Conservation (phyloP, 92 coral and sea anemone genomes). For the Epizoanthus scotinus region DNA sequence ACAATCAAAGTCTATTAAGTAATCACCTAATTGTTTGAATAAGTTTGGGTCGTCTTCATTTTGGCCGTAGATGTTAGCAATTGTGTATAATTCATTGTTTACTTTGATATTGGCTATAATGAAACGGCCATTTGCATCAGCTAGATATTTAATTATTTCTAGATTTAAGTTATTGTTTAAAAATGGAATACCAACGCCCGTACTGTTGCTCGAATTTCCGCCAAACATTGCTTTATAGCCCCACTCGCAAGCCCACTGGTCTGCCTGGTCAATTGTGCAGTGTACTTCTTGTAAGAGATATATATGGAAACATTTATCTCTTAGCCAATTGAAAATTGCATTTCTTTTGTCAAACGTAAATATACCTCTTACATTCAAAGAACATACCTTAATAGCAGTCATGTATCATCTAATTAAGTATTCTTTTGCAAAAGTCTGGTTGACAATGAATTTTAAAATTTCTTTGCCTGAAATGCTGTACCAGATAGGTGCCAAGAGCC, state of each 20-base stretch:
- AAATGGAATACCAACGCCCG: slow-evolving; percentile 34
- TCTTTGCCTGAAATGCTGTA: neutral
- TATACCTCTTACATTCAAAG: slow-evolving; percentile 10
- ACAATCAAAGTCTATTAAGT: slow-evolving; percentile 5
- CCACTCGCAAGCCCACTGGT: slow-evolving; percentile 41
- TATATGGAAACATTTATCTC: slow-evolving; percentile 2
- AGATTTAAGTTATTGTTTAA: slow-evolving; percentile 23
- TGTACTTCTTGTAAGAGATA: slow-evolving; percentile 32
- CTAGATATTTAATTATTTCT: slow-evolving; percentile 16
- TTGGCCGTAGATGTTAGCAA: slow-evolving; percentile 28
- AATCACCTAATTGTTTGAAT: slow-evolving; percentile 8
- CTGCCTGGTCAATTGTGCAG: slow-evolving; percentile 22
- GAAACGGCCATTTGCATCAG: slow-evolving; percentile 32
- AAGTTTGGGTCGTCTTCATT: slow-evolving; percentile 33
- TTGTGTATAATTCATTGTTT: slow-evolving; percentile 25
- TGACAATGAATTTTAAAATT: neutral
- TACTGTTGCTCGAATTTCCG: slow-evolving; percentile 22
- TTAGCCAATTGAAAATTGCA: neutral
- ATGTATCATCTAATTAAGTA: neutral
- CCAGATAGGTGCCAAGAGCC: slow-evolving; percentile 1
- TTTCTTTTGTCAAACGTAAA: slow-evolving; percentile 7
- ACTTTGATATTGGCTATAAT: slow-evolving; percentile 19
- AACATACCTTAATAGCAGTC: neutral
- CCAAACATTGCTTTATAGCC: slow-evolving; percentile 41
- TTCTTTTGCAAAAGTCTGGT: neutral